Evolutionary conservation across 2,797 vertebrate species (phyloP).

Genomic region (Poecile montanus): DNA sequence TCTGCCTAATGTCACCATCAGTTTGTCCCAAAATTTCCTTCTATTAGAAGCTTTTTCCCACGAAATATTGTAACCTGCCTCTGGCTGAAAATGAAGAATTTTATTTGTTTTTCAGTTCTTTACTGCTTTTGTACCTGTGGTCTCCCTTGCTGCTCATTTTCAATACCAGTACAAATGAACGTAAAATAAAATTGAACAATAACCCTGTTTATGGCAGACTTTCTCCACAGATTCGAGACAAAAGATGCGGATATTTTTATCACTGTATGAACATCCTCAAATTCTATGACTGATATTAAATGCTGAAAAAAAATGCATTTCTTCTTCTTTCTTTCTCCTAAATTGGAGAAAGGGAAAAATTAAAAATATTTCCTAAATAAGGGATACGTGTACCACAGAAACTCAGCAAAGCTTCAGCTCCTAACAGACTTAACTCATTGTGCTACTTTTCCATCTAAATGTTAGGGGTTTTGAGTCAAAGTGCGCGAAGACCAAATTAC

Average conservation of each 20-base stretch:
- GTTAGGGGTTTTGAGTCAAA: not conserved
- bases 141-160: conserved; percentile 48
- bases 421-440: not conserved
- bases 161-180: conserved; percentile 37
- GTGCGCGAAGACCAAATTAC: not conserved
- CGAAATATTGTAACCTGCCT: not conserved
- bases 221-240: not conserved
- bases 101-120: conserved; percentile 44
- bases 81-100: conserved; percentile 37
- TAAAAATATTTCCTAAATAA: not conserved
- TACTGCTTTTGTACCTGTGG: conserved; percentile 26
- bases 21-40: not conserved
- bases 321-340: not conserved
- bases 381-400: not conserved
- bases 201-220: conserved; percentile 12
- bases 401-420: not conserved
- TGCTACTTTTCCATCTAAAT: not conserved
- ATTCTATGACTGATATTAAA: not conserved
- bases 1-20: not conserved
- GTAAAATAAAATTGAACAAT: conserved; percentile 30
- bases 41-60: not conserved
- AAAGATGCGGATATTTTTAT: conserved; percentile 4
- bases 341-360: not conserved
- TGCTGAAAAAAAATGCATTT: not conserved
- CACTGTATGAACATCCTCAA: not conserved